Percentiles rank a stretch among this genome's conserved stretches.
These are phyloP conservation scores for Balanococcus diminutus DNA, from an alignment of 2,888 invertebrate genomes.

Conservation along the genomic window DNA sequence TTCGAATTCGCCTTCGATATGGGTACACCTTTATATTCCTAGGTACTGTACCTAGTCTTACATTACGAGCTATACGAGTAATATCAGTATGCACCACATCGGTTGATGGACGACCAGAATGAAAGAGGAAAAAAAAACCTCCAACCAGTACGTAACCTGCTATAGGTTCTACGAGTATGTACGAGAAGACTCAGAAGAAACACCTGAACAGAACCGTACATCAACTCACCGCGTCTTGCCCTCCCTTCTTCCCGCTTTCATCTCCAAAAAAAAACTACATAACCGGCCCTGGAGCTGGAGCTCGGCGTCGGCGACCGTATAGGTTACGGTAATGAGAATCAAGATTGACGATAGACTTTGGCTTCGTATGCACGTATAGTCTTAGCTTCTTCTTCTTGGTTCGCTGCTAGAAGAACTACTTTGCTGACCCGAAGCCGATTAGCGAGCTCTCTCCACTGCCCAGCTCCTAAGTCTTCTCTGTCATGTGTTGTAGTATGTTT, in stretches of 20 bases:
- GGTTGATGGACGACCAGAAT: neutral
- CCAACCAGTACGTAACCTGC: neutral
- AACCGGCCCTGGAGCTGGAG: neutral
- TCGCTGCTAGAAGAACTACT: conserved; percentile 47
- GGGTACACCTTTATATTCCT: neutral
- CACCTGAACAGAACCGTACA: conserved; percentile 6
- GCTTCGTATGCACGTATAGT: neutral
- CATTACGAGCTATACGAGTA: neutral
- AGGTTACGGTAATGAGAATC: neutral
- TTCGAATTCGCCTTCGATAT: neutral
- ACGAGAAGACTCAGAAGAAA: neutral
- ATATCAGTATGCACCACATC: neutral
- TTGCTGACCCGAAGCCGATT: conserved; percentile 50
- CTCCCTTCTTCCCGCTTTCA: neutral
- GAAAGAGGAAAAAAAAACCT: neutral
- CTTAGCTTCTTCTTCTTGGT: conserved; percentile 6
- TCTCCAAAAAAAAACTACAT: too few species aligned
- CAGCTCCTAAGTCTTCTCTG: neutral
- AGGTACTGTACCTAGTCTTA: neutral
- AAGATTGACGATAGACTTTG: conserved; percentile 1
- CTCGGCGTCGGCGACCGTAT: neutral
- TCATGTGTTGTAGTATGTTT: neutral
- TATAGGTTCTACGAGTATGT: neutral
- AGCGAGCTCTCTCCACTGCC: neutral
- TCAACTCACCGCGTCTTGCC: neutral